phyloP scores from a whole-genome alignment of 2,888 invertebrate genomes.

The Nezara viridula region DNA sequence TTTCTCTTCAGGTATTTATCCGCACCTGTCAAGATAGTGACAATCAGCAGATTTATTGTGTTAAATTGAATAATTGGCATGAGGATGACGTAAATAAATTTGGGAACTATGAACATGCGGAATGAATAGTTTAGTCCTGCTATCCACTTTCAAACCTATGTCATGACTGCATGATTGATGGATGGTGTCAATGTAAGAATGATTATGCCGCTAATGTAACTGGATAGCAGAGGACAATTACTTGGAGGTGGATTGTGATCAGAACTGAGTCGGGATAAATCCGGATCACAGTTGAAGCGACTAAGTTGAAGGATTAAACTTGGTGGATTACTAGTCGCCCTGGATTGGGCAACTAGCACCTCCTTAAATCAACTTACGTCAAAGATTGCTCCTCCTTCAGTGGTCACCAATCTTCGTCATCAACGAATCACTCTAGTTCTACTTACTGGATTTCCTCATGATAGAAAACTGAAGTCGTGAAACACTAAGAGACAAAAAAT shows the following conservation, averaged over 20 bases:
- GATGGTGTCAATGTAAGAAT: too few relatives aligned
- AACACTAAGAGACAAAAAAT: too few relatives aligned
- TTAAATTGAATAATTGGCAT: too few relatives aligned
- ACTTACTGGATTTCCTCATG: neutral
- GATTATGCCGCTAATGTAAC: too few relatives aligned
- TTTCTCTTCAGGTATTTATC: too few relatives aligned
- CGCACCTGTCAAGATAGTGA: too few relatives aligned
- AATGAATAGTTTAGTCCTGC: too few relatives aligned
- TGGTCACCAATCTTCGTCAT: neutral
- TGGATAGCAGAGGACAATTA: neutral
- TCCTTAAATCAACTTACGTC: slow-evolving; percentile 32
- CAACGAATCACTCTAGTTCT: neutral
- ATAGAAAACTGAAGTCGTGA: neutral
- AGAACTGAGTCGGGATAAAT: slow-evolving; percentile 25
- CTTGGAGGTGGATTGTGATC: slow-evolving; percentile 18
- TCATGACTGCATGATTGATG: too few relatives aligned
- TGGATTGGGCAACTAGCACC: slow-evolving; percentile 22
- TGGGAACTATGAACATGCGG: too few relatives aligned
- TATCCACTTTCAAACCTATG: too few relatives aligned
- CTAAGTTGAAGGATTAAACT: slow-evolving; percentile 51
- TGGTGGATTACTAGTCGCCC: neutral
- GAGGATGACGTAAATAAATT: too few relatives aligned
- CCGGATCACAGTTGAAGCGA: slow-evolving; percentile 27
- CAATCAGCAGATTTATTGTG: too few relatives aligned
- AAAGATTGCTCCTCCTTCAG: neutral